A percentile compares a stretch with the other conserved stretches of the same genome.
Evolutionary conservation across 2,113 vertebrate species (phyloP).

Genomic region (Chelonoidis abingdonii): DNA sequence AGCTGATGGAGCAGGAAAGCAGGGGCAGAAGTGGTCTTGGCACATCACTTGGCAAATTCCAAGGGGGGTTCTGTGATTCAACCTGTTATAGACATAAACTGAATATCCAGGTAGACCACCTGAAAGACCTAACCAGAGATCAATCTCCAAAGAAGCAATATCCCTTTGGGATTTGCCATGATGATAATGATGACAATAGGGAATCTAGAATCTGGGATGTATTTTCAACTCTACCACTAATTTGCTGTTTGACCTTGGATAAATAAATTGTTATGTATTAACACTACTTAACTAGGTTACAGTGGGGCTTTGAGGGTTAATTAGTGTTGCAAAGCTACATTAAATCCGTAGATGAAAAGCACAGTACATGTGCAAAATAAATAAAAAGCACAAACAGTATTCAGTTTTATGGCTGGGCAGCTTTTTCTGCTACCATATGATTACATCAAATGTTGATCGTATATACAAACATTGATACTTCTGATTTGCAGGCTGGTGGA

Average conservation of each 20-base stretch:
- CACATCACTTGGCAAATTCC: no score
- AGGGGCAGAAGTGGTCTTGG: no score
- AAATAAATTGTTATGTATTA: rapidly evolving
- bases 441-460: background rate
- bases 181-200: background rate
- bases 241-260: background rate
- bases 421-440: background rate
- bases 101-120: no score
- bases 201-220: background rate
- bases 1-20: no score
- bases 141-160: background rate
- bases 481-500: background rate
- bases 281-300: background rate
- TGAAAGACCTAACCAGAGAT: background rate
- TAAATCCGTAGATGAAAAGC: background rate
- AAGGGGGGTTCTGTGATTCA: no score
- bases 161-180: background rate
- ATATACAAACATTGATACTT: background rate
- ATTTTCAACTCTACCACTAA: background rate
- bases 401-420: background rate
- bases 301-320: background rate
- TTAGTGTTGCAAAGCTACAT: background rate
- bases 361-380: background rate
- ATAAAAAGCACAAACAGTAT: rapidly evolving
- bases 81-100: no score